Percentiles rank a stretch among this genome's conserved stretches.
Evolutionary conservation across 1,140 invertebrate genomes (phyloP).

Genomic region (Drosophila ohnishii): DNA sequence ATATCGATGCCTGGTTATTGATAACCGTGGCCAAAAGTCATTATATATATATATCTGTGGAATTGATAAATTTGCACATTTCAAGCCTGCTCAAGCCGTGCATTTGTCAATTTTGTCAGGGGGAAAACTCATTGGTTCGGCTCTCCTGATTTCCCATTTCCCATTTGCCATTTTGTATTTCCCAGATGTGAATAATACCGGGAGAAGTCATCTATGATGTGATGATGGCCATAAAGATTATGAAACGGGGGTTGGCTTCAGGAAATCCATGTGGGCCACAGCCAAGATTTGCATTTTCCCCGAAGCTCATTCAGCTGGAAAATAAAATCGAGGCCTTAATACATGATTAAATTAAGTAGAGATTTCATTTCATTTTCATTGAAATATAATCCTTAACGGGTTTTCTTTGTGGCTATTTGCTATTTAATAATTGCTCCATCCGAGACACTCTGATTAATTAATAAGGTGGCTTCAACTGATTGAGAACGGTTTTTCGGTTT

Average conservation of each 20-base stretch:
- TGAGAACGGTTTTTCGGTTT: conserved; percentile 8
- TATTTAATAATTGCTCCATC: conserved; percentile 29
- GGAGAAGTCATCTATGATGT: conserved; percentile 30
- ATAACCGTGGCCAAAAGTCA: conserved; percentile 79
- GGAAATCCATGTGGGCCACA: not conserved
- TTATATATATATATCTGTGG: conserved; percentile 34
- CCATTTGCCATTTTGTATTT: conserved; percentile 5
- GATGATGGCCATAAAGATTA: conserved; percentile 31
- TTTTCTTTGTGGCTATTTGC: not conserved
- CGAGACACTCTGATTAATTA: conserved; percentile 39
- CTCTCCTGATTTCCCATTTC: conserved; percentile 16
- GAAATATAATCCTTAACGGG: not conserved
- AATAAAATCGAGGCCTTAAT: conserved; percentile 14
- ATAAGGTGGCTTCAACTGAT: conserved; percentile 29
- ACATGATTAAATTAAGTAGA: not conserved
- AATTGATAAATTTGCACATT: conserved; percentile 69
- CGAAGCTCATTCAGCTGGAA: not conserved
- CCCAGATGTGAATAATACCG: conserved; percentile 7
- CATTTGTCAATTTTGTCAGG: conserved; percentile 28
- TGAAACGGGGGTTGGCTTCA: not conserved
- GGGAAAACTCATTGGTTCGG: conserved; percentile 7
- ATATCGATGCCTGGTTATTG: conserved; percentile 79
- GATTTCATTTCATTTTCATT: conserved; percentile 6
- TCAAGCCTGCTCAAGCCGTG: conserved; percentile 43
- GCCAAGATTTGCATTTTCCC: conserved; percentile 11